Evolutionary conservation across 2,113 vertebrate species (phyloP), one percentile per base, ranked within the genome.

Genomic region (Oncorhynchus kisutch): DNA sequence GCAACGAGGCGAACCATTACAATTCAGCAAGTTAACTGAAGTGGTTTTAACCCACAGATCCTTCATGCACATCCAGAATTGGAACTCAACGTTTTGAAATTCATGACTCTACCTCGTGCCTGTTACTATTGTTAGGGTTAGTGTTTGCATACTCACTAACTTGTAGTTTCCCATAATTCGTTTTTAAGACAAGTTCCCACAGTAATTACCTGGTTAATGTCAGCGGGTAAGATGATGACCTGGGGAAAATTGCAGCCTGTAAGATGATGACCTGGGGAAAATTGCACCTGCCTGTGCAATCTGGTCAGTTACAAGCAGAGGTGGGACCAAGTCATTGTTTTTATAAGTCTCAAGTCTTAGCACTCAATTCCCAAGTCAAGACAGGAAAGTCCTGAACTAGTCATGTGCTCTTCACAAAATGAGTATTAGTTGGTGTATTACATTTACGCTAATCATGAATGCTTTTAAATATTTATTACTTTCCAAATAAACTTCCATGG

Each of bases 111-210:
- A 51, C 49, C 49, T 4, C 1, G n/a, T 62, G 13, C 13, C 65
- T 79, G 82, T 76, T 70, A 78, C 75, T 34, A 80, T 73, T 34
- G 73, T 80, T 68, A 90, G 91, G 81, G 81, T 74, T 72, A 65
- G 22, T n/a, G 65, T 69, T 75, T 67, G 84, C 71, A 72, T 91
- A 80, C 86, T 71, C 80, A 78, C 9, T 81, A 83, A 81, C 78
- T 87, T 87, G 81, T 80, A 75, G 49, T 67, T 80, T 64, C 72
- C 85, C 83, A 67, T 82, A 89, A 91, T 87, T 75, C 80, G 82
- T 48, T 83, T 71, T n/a, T 49, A 86, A 73, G 85, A 85, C 87
- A 78, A 85, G 88, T 95, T 97, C 95, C 93, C 94, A 93, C 87
- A 86, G 87, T 84, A 80, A 80, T 84, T 91, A 78, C 90, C 93